Percentiles rank a stretch among this genome's conserved stretches.
These are phyloP conservation scores for Halichondria panicea DNA, from an alignment of 37 sponge, comb jelly and placozoan genomes.

Conservation along the genomic window DNA sequence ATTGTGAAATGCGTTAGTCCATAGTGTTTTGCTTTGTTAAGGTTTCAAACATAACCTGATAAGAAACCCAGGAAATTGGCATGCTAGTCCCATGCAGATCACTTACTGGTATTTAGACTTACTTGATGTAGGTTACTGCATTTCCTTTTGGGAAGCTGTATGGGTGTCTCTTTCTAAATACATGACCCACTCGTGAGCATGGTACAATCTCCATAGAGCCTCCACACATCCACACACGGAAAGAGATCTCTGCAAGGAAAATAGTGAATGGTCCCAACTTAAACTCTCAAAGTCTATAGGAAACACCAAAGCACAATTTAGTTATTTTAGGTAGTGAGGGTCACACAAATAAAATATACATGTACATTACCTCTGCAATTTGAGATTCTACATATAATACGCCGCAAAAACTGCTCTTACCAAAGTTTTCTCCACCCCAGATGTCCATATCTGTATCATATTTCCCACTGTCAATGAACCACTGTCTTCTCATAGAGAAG, in stretches of 20 bases:
- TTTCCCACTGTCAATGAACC: slow-evolving; percentile 80
- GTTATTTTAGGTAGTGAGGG: too few relatives aligned
- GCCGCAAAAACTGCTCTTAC: slow-evolving; percentile 34
- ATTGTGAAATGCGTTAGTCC: too few relatives aligned
- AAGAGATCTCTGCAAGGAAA: slow-evolving; percentile 82
- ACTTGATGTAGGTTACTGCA: slow-evolving; percentile 90
- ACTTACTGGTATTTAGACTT: too few relatives aligned
- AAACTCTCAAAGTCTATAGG: too few relatives aligned
- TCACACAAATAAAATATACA: too few relatives aligned
- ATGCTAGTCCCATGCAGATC: background rate
- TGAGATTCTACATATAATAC: too few relatives aligned
- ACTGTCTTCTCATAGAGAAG: slow-evolving; percentile 78
- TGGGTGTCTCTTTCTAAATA: slow-evolving; percentile 96
- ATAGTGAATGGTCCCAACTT: background rate
- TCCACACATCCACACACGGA: slow-evolving; percentile 96
- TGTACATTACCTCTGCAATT: too few relatives aligned
- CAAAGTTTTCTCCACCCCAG: slow-evolving; percentile 99
- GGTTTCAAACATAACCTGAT: too few relatives aligned
- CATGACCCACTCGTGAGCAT: slow-evolving; percentile 98
- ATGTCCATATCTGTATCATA: slow-evolving; percentile 98
- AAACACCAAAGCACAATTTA: too few relatives aligned
- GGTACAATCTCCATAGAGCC: slow-evolving; percentile 97
- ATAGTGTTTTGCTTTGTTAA: too few relatives aligned
- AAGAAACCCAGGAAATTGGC: background rate
- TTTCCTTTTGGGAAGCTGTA: slow-evolving; percentile 97